Conservation (phyloP, 37 sponge, comb jelly and placozoan genomes). For the Aphrocallistes beatrix region DNA sequence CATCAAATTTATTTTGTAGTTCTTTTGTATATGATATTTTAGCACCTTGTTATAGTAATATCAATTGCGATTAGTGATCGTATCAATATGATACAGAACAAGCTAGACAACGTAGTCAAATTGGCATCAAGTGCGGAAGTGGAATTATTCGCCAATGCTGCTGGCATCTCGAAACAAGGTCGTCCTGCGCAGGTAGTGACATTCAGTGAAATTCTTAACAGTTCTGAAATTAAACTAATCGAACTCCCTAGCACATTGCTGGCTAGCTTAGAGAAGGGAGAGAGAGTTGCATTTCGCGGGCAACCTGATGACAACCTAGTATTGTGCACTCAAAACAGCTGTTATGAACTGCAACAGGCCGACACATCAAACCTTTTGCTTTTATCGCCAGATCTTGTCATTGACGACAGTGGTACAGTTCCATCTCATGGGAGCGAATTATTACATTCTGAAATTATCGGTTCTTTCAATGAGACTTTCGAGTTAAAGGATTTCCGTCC, state of each 20-base stretch:
- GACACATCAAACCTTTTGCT: slow-evolving; percentile 5
- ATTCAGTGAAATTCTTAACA: background rate
- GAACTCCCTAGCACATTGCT: background rate
- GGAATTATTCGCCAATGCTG: background rate
- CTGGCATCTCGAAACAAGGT: background rate
- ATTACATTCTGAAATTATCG: background rate
- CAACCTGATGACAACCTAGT: background rate
- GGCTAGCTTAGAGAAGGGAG: background rate
- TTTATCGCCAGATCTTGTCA: background rate
- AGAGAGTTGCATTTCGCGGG: background rate
- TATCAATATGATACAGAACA: background rate
- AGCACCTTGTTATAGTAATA: too few relatives aligned
- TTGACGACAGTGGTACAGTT: background rate
- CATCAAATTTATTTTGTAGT: background rate
- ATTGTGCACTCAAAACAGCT: background rate
- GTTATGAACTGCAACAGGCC: background rate
- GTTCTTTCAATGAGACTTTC: background rate
- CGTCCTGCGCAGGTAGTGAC: background rate
- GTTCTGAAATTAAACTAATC: background rate
- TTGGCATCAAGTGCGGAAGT: background rate
- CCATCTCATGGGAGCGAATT: background rate
- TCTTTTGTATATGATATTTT: too few relatives aligned
- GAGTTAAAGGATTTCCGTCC: background rate
- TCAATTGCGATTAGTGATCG: too few relatives aligned
- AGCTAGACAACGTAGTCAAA: background rate